Evolutionary conservation across 1,140 invertebrate genomes (phyloP).

Genomic region (Homalodisca vitripennis): DNA sequence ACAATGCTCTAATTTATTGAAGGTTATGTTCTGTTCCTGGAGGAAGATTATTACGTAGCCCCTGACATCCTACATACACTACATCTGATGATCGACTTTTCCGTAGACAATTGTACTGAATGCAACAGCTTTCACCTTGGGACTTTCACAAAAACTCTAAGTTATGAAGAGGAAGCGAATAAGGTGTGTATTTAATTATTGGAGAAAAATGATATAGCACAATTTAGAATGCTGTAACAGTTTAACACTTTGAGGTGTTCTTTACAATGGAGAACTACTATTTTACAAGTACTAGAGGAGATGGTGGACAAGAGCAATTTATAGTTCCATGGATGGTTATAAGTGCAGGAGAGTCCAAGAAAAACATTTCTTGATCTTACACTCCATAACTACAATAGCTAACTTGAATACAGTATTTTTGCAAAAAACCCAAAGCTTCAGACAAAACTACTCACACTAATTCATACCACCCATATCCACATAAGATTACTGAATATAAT

Average conservation of each 20-base stretch:
- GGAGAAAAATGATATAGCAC: background rate
- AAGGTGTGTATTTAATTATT: background rate
- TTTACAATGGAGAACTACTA: background rate
- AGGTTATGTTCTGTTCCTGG: constrained; percentile 15
- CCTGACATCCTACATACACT: background rate
- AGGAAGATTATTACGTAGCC: constrained; percentile 1
- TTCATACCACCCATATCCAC: no score
- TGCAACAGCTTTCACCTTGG: constrained; percentile 10
- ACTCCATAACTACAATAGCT: no score
- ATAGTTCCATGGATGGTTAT: no score
- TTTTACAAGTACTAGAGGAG: background rate
- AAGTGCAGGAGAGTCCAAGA: no score
- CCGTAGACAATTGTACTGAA: background rate
- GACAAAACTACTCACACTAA: no score
- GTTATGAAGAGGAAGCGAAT: background rate
- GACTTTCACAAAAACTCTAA: background rate
- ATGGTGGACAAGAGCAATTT: no score
- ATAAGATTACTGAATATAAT: no score
- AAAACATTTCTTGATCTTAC: no score
- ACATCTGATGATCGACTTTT: background rate
- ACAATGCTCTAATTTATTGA: background rate
- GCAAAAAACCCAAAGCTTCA: no score
- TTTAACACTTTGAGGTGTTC: background rate
- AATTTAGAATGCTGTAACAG: background rate
- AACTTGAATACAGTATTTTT: no score